These are phyloP conservation scores for Rattus rattus DNA, from an alignment of 2,113 vertebrate genomes.

Conservation along the genomic window DNA sequence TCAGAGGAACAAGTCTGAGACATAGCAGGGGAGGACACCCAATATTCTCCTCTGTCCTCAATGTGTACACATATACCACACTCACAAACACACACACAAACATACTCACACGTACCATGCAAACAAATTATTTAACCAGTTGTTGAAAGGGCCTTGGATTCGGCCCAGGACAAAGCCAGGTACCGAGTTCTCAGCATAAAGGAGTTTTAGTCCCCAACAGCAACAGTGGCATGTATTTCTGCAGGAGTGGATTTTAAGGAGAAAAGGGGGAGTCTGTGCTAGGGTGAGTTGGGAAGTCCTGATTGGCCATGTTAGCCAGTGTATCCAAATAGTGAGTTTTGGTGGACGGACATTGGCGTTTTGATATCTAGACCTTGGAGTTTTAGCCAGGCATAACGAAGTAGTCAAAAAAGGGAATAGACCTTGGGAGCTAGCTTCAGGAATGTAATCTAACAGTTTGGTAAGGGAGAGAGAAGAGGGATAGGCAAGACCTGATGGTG, in stretches of 20 bases:
- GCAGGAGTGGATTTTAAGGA: not conserved
- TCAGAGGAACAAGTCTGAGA: not conserved
- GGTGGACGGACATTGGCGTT: too few relatives aligned
- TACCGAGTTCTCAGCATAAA: not conserved
- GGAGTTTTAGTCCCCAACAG: not conserved
- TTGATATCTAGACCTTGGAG: not conserved
- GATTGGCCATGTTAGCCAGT: not conserved
- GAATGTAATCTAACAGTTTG: too few relatives aligned
- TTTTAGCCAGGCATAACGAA: not conserved
- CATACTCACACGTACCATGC: not conserved
- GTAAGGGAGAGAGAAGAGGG: too few relatives aligned
- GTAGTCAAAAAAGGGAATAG: not conserved
- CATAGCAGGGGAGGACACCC: not conserved
- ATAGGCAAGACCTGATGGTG: too few relatives aligned
- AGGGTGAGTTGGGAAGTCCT: not conserved
- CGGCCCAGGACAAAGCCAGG: not conserved
- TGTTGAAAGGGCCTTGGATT: not conserved
- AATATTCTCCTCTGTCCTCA: not conserved
- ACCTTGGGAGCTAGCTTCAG: not conserved
- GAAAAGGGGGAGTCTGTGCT: not conserved
- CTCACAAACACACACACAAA: not conserved
- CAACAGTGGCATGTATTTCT: not conserved
- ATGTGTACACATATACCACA: not conserved
- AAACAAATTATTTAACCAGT: not conserved
- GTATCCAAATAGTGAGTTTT: not conserved